Base-by-base conservation (phyloP, 92 coral and sea anemone species). In the Porites cylindrica region DNA sequence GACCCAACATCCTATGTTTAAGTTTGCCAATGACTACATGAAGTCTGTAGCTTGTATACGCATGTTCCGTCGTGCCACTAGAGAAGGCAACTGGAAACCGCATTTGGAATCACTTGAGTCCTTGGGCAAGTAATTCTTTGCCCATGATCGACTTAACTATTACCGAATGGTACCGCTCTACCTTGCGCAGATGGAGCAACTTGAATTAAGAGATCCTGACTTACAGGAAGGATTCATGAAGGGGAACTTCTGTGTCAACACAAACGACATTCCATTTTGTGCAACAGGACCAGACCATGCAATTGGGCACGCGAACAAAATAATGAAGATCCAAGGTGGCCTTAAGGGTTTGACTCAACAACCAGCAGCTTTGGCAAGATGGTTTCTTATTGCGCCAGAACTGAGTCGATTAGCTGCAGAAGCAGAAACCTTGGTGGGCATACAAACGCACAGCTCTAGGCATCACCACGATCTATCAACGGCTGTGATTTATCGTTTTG, bases 201-300 rank as follows among this genome's bases (percentile, higher is more conserved):
- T 88, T 1, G 75, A 75, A 79, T 63, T 63, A 17, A 64, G 51
- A 43, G 92, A 88, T 66, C 92, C 85, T 21, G 23, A 21, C 23
- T 21, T 21, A 21, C 23, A 21, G 23, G 23, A 21, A 21, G 23
- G 23, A 21, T 21, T 21, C 52, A 89, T 85, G 8, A 18, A 9
- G 81, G 77, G 80, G 83, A 80, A 80, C 56, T 1, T 79, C 0
- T 86, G 78, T 64, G 93, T 84, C 2, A 80, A 81, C 12, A 63
- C 82, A 70, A 86, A 88, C 63, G 86, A 80, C 23, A 90, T 80
- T 5, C 90, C 91, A 6, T 91, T 91, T 60, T 81, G 91, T 21
- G 88, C 91, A 79, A 86, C 66, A 56, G 91, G 86, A 7, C 82
- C 89, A 70, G 94, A 86, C 71, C 90, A 81, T 70, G 90, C 90